These are phyloP conservation scores for Chiridota heheva DNA, from an alignment of 35 echinoderm and acorn worm genomes.

Conservation along the genomic window DNA sequence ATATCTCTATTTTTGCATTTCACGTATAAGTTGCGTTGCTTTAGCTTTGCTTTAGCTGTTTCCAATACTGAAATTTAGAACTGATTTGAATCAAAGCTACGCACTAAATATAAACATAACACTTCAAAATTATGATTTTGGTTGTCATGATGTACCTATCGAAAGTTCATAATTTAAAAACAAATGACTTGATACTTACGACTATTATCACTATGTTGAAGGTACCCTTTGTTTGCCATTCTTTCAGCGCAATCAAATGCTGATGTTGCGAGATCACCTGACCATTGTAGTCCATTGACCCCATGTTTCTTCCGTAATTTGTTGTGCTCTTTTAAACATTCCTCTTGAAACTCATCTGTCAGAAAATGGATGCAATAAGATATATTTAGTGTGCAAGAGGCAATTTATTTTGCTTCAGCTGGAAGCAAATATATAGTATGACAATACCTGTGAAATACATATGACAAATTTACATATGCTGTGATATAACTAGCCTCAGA, in stretches of 20 bases:
- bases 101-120: not conserved
- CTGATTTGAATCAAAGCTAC: not conserved
- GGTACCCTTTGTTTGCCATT: conserved; percentile 76
- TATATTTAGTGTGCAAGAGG: no score
- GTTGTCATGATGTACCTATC: no score
- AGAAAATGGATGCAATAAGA: not conserved
- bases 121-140: no score
- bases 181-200: conserved; percentile 51
- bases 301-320: conserved; percentile 48
- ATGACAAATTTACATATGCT: no score
- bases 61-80: no score
- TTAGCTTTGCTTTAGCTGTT: no score
- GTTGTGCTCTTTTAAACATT: conserved; percentile 77
- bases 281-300: conserved; percentile 34
- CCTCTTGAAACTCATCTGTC: conserved; percentile 76
- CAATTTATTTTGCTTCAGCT: no score
- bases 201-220: conserved; percentile 80
- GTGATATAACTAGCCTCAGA: no score
- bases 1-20: no score
- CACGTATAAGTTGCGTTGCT: no score
- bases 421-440: no score
- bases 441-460: no score
- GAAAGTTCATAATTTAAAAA: not conserved
- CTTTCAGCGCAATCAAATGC: conserved; percentile 75
- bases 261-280: conserved; percentile 50